Base-by-base conservation (phyloP, 2,113 vertebrate species). In the mouse (Mus musculus) region DNA sequence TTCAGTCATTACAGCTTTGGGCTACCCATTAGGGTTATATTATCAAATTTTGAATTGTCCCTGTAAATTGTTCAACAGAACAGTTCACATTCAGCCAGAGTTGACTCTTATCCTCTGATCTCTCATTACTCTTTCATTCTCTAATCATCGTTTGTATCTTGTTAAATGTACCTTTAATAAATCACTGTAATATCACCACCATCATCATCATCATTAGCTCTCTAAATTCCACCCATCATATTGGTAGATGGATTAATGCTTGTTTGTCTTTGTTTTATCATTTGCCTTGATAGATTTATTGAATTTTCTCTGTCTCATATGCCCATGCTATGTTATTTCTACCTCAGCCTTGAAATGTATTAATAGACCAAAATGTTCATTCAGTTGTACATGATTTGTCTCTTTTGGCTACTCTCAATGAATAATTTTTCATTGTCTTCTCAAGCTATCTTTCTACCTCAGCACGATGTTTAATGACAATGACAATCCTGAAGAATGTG, bases 1-100 rank as follows among this genome's bases (percentile, higher is more conserved):
- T 81, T 90, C 24, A 82, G 12, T 59, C 33, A 69, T 33, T 80
- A 13, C 69, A 72, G 39, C 20, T 5, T n/a, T 63, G 36, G 12
- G 13, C 28, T 36, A 36, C 54, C 65, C 61, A 73, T 80, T 30
- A 85, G 19, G 33, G 19, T 22, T 9, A 12, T 13, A 5, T 39
- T 65, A 72, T 52, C 7, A 76, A 46, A 85, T 67, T 63, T 24
- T 75, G 24, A 92, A 46, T 36, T 72, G 4, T 71, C 65, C 0
- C 1, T 16, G 2, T 28, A 1, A 86, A 81, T 46, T 36, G 24
- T 26, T 49, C 26, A 6, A 39, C 1, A 0, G 1, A 5, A 10
- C 1, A 22, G 22, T 13, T 49, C 59, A 52, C 17, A 26, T 77
- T 73, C 12, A 52, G 33, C 30, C 56, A 76, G 46, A n/a, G 33